Conservation (phyloP, 2,888 invertebrate genomes). For the Corbicula japonica region DNA sequence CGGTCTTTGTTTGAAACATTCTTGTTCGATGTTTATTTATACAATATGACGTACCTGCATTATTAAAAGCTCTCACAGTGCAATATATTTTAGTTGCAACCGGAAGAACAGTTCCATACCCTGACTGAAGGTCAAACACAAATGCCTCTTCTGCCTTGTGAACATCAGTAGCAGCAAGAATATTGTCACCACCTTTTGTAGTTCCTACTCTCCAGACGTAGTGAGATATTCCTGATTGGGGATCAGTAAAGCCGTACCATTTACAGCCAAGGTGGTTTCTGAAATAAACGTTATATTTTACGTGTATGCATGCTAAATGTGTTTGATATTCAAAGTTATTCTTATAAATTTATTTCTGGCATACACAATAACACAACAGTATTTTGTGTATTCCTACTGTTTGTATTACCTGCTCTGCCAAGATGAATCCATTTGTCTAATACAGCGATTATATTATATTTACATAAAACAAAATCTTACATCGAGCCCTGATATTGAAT, state of each 20-base stretch:
- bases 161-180: constrained; percentile 46
- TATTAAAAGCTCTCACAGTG: constrained; percentile 67
- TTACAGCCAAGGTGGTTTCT: constrained; percentile 66
- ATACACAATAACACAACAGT: too few species aligned
- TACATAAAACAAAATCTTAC: too few species aligned
- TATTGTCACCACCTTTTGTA: constrained; percentile 55
- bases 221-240: constrained; percentile 69
- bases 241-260: constrained; percentile 73
- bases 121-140: constrained; percentile 19
- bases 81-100: constrained; percentile 51
- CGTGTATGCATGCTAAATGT: too few species aligned
- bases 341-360: too few species aligned
- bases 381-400: too few species aligned
- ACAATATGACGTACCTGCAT: constrained; percentile 67
- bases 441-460: too few species aligned
- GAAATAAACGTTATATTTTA: too few species aligned
- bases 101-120: constrained; percentile 29
- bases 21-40: too few species aligned
- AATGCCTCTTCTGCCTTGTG: constrained; percentile 35
- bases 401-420: too few species aligned
- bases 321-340: too few species aligned
- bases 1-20: too few species aligned
- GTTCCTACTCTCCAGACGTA: constrained; percentile 74
- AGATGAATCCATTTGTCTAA: too few species aligned
- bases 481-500: constrained; percentile 68